A percentile compares a stretch with the other conserved stretches of the same genome.
These are phyloP conservation scores for Oncopodura yosiiana DNA, from an alignment of 1,140 invertebrate species.

Conservation along the genomic window DNA sequence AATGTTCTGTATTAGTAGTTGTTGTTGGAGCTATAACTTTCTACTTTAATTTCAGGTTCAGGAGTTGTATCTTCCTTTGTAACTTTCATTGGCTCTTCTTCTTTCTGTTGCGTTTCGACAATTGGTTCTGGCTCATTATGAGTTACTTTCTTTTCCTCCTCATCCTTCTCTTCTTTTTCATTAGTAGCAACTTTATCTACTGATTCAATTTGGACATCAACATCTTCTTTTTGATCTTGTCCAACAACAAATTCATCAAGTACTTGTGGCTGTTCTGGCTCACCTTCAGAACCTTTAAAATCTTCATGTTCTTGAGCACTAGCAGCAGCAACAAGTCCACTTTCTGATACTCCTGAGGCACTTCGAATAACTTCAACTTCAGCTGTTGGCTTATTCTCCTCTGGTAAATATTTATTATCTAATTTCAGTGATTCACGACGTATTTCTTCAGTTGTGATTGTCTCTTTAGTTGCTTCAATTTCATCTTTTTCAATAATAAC, in stretches of 20 bases:
- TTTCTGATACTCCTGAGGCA: background rate
- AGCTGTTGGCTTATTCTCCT: constrained; percentile 11
- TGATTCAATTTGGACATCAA: constrained; percentile 8
- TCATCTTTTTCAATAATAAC: constrained; percentile 1
- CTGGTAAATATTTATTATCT: background rate
- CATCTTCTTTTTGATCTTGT: constrained; percentile 10
- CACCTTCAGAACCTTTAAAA: too few relatives aligned
- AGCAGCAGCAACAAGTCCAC: constrained; percentile 3
- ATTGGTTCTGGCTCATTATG: too few relatives aligned
- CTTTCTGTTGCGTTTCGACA: background rate
- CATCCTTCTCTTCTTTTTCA: constrained; percentile 8
- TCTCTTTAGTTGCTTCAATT: constrained; percentile 6
- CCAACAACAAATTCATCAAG: constrained; percentile 2
- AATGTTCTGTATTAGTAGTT: constrained; percentile 4
- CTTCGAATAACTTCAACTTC: constrained; percentile 19
- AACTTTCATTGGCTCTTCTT: background rate
- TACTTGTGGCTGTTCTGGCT: constrained; percentile 1
- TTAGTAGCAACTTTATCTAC: constrained; percentile 13
- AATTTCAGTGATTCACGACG: constrained; percentile 5
- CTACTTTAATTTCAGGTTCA: background rate
- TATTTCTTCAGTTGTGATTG: constrained; percentile 4
- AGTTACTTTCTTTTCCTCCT: background rate
- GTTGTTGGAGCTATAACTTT: background rate
- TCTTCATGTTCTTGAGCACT: too few relatives aligned
- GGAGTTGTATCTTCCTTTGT: background rate